These are phyloP conservation scores for Masticophis lateralis DNA, from an alignment of 2,797 vertebrate genomes.

Conservation along the genomic window DNA sequence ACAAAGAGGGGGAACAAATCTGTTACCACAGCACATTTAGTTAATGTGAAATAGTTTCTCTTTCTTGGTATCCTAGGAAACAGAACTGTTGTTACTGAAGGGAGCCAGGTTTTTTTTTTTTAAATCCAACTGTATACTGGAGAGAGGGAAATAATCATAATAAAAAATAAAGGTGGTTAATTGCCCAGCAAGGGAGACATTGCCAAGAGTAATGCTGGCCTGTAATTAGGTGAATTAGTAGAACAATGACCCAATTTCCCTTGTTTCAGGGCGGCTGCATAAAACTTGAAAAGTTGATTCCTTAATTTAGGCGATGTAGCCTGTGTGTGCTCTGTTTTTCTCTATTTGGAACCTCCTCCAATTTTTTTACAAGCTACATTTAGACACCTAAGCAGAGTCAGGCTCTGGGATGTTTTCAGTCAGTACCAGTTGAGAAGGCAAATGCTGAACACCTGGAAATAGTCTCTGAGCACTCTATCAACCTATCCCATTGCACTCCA, in stretches of 20 bases:
- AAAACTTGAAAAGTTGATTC: conserved; percentile 35
- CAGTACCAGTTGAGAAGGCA: not conserved
- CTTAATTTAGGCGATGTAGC: conserved; percentile 1
- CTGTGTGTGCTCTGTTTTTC: conserved; percentile 4
- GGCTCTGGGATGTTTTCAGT: not conserved
- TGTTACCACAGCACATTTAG: conserved; percentile 41
- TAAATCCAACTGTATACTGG: conserved; percentile 41
- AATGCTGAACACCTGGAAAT: not conserved
- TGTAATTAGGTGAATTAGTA: conserved; percentile 68
- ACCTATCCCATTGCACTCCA: not conserved
- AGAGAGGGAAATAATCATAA: conserved; percentile 33
- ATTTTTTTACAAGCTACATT: not conserved
- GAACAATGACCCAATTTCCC: conserved; percentile 60
- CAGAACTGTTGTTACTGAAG: conserved; percentile 51
- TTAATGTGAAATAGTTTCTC: conserved; percentile 34
- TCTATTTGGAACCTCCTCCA: not conserved
- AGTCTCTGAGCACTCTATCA: not conserved
- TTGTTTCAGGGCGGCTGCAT: conserved; percentile 44
- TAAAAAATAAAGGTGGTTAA: conserved; percentile 53
- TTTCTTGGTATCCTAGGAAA: conserved; percentile 69
- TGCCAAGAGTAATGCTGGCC: conserved; percentile 53
- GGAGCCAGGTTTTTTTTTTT: conserved; percentile 25
- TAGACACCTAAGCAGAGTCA: not conserved
- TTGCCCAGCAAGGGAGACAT: conserved; percentile 44
- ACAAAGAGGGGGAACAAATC: conserved; percentile 16